Conservation (phyloP, 2,888 invertebrate genomes). For the Sycophila texana region DNA sequence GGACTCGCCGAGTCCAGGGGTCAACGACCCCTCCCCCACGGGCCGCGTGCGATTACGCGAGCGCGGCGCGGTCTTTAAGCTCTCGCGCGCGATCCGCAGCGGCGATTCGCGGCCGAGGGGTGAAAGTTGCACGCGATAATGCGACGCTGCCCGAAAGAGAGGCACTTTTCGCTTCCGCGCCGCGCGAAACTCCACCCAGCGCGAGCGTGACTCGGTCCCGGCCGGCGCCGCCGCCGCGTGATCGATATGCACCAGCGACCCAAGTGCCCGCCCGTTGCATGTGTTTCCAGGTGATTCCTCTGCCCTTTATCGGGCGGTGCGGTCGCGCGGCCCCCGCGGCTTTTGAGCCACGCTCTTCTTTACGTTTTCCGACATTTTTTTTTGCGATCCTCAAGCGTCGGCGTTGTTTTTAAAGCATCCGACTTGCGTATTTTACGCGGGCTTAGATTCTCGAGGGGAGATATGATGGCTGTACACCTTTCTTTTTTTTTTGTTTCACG, state of each 20-base stretch:
- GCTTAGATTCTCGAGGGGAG: too few species aligned
- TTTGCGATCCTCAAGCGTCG: too few species aligned
- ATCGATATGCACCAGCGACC: slow-evolving; percentile 27
- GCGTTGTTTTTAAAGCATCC: too few species aligned
- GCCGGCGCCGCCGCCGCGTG: slow-evolving; percentile 18
- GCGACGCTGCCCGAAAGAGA: slow-evolving; percentile 5
- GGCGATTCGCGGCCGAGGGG: slow-evolving; percentile 25
- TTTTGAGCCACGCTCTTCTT: too few species aligned
- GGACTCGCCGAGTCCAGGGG: slow-evolving; percentile 4
- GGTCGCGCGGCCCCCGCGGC: too few species aligned
- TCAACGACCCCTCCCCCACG: slow-evolving; percentile 32
- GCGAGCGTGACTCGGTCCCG: slow-evolving; percentile 24
- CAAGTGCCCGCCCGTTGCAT: background rate
- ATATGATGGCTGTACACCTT: too few species aligned
- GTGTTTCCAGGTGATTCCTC: slow-evolving; percentile 25
- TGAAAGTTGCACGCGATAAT: slow-evolving; percentile 40
- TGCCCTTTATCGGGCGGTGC: background rate
- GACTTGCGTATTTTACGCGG: too few species aligned
- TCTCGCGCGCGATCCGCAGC: slow-evolving; percentile 33
- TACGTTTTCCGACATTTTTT: too few species aligned
- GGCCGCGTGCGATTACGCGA: slow-evolving; percentile 35
- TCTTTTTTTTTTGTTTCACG: too few species aligned
- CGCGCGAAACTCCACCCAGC: background rate
- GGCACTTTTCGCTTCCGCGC: slow-evolving; percentile 34
- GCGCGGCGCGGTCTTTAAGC: slow-evolving; percentile 30